Conservation (phyloP, 2,113 vertebrate genomes). For the Pachyramphus minor region DNA sequence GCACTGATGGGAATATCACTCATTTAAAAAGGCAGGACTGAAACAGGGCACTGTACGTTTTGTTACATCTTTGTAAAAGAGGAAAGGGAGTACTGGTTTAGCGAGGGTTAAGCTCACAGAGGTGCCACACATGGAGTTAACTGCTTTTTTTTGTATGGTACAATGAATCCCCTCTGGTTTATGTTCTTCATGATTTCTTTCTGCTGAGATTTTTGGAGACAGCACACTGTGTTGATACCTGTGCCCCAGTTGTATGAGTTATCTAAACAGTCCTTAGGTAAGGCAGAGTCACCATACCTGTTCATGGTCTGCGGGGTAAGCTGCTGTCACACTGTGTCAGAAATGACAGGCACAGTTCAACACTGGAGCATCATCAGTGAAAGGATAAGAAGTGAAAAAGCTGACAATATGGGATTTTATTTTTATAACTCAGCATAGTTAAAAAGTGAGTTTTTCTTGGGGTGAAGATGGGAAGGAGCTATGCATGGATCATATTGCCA, state of each 20-base stretch:
- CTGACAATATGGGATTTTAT: not conserved
- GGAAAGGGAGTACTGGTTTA: not conserved
- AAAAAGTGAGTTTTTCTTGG: not conserved
- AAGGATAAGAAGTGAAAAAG: not conserved
- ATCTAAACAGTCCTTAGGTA: not conserved
- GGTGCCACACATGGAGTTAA: not conserved
- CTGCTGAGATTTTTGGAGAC: not conserved
- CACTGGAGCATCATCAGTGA: not conserved
- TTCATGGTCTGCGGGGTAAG: not conserved
- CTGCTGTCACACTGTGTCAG: not conserved
- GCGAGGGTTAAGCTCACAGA: not conserved
- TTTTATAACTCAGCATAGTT: not conserved
- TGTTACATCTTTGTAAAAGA: not conserved
- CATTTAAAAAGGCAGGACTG: not conserved
- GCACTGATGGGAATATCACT: not conserved
- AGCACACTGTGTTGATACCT: not conserved
- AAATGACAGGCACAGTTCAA: not conserved
- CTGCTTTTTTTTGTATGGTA: not conserved
- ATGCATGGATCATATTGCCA: not conserved
- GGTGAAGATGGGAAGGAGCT: not conserved
- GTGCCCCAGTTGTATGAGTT: not conserved
- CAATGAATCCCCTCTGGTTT: not conserved
- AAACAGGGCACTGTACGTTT: not conserved
- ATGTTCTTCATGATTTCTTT: not conserved
- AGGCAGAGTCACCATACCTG: not conserved